phyloP scores from a whole-genome alignment of 2,888 invertebrate genomes.

The Drosophila ezoana region DNA sequence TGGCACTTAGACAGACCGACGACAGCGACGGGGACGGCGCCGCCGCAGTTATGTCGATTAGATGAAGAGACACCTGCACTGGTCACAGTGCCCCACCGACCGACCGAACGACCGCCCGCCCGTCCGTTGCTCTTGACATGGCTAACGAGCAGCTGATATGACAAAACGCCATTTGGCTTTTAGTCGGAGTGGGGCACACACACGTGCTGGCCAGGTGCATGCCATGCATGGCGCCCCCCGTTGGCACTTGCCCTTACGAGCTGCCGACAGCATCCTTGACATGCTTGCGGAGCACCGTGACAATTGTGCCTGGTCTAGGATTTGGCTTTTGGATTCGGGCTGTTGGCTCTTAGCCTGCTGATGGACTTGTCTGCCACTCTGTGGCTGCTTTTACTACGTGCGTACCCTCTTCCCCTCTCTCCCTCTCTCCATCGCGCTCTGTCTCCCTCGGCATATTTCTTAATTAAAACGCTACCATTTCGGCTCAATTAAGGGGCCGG shows the following conservation, averaged over 20 bases:
- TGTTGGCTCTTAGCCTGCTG: conserved; percentile 20
- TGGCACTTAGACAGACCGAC: conserved; percentile 70
- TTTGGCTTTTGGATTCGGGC: conserved; percentile 19
- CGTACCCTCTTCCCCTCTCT: neutral
- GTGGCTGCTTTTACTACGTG: conserved; percentile 7
- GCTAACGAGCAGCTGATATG: conserved; percentile 76
- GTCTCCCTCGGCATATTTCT: conserved; percentile 39
- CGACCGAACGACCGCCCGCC: neutral
- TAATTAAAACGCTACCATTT: conserved; percentile 67
- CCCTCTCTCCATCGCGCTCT: neutral
- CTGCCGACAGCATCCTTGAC: conserved; percentile 73
- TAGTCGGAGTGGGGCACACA: conserved; percentile 46
- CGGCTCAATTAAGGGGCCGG: conserved; percentile 53
- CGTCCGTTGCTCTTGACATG: conserved; percentile 42
- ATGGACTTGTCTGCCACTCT: conserved; percentile 30
- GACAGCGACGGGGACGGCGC: conserved; percentile 31
- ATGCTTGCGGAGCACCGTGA: conserved; percentile 70
- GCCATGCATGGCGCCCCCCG: conserved; percentile 6
- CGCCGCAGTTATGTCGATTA: conserved; percentile 67
- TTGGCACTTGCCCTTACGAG: conserved; percentile 26
- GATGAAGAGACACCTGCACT: conserved; percentile 40
- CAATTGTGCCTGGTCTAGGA: conserved; percentile 59
- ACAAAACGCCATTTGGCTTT: conserved; percentile 76
- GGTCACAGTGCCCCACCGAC: conserved; percentile 7
- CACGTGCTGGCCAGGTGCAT: conserved; percentile 32